A percentile compares a stretch with the other conserved stretches of the same genome.
Conservation (phyloP, 2,797 vertebrate genomes). For the Chaetophractus vellerosus region DNA sequence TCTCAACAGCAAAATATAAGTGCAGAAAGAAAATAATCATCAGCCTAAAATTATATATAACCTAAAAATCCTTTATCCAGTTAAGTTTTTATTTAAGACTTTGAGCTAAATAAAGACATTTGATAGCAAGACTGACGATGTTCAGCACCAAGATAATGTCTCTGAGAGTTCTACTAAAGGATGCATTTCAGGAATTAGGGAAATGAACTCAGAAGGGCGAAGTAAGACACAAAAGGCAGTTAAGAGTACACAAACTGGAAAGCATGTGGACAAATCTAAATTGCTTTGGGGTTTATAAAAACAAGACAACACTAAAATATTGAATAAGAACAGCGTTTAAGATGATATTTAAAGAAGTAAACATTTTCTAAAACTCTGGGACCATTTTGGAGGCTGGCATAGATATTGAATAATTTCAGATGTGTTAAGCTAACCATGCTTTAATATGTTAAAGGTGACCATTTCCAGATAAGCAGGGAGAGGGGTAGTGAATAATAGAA, state of each 20-base stretch:
- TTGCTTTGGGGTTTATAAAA: background rate
- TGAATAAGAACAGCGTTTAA: background rate
- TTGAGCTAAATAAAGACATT: conserved; percentile 27
- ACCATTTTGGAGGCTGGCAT: background rate
- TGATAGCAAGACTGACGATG: conserved; percentile 10
- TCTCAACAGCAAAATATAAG: conserved; percentile 41
- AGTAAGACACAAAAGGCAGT: conserved; percentile 2
- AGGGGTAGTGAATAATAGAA: background rate
- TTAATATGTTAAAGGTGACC: conserved; percentile 15
- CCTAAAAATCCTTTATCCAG: conserved; percentile 47
- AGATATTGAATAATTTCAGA: background rate
- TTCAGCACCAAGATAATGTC: conserved; percentile 18
- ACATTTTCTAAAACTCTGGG: background rate
- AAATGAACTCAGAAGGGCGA: conserved; percentile 43
- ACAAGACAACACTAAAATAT: background rate
- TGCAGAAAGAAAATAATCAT: conserved; percentile 52
- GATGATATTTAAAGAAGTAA: background rate
- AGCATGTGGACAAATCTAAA: background rate
- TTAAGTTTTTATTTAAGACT: conserved; percentile 62
- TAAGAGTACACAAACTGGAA: background rate
- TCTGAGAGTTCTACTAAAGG: conserved; percentile 47
- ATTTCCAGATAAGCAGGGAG: background rate
- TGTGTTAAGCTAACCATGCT: conserved; percentile 5
- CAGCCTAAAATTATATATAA: background rate
- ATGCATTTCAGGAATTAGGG: background rate